Conservation (phyloP, 1,140 invertebrate species). For the Stenopsyche tienmushanensis region DNA sequence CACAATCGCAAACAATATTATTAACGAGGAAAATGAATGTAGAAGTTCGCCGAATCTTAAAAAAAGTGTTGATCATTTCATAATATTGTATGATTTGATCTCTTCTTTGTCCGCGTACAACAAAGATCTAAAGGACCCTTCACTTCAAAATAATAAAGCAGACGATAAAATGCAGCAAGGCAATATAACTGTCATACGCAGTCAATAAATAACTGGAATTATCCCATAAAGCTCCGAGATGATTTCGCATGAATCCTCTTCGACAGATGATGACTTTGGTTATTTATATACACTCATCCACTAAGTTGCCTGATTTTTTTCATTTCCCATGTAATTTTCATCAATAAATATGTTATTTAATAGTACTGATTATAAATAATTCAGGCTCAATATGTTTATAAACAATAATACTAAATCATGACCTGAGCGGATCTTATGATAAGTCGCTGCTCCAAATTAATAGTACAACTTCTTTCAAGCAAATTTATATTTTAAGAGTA, state of each 20-base stretch:
- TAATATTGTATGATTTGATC: neutral
- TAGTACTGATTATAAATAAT: neutral
- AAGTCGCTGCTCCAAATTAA: too few relatives aligned
- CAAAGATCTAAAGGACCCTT: too few relatives aligned
- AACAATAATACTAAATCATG: too few relatives aligned
- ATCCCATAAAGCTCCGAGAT: constrained; percentile 29
- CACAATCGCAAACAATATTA: neutral
- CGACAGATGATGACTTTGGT: too few relatives aligned
- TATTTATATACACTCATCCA: too few relatives aligned
- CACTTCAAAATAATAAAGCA: constrained; percentile 30
- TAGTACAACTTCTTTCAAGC: too few relatives aligned
- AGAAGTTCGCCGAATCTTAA: neutral
- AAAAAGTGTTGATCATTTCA: neutral
- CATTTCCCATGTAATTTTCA: neutral
- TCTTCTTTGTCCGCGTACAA: neutral
- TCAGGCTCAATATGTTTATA: neutral
- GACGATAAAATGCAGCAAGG: constrained; percentile 36
- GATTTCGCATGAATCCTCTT: constrained; percentile 20
- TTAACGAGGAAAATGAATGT: neutral
- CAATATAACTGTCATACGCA: constrained; percentile 34
- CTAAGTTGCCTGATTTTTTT: neutral
- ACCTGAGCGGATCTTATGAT: too few relatives aligned
- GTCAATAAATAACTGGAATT: constrained; percentile 34
- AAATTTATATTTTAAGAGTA: too few relatives aligned
- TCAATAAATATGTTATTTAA: neutral